Conservation (phyloP, 2,888 invertebrate species). For the Gerosis bhagava region DNA sequence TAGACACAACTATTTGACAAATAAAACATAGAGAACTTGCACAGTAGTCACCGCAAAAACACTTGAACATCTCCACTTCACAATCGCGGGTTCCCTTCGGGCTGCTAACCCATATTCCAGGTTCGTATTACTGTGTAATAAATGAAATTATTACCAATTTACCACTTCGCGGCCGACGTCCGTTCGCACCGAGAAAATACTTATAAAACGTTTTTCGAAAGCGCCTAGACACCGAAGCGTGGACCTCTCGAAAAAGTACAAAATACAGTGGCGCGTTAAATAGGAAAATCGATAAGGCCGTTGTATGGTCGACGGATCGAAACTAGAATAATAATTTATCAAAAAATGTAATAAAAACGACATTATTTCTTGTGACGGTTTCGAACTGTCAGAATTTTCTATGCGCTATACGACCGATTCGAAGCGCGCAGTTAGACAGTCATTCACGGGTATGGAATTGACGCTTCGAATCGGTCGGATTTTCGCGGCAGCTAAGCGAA, state of each 20-base stretch:
- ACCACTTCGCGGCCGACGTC: constrained; percentile 70
- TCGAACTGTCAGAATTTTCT: constrained; percentile 79
- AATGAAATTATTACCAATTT: constrained; percentile 80
- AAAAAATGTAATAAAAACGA: constrained; percentile 82
- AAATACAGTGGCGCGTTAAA: constrained; percentile 75
- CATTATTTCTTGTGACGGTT: constrained; percentile 78
- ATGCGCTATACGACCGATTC: constrained; percentile 45
- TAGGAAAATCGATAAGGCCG: constrained; percentile 79
- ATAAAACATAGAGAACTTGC: constrained; percentile 59
- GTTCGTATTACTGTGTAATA: constrained; percentile 74
- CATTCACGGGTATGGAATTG: constrained; percentile 7
- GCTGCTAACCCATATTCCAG: constrained; percentile 77
- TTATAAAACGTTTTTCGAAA: constrained; percentile 79
- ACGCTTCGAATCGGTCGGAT: constrained; percentile 56
- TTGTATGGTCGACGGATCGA: constrained; percentile 63
- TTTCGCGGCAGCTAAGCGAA: constrained; percentile 45
- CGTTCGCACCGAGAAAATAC: constrained; percentile 70
- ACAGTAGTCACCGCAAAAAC: constrained; percentile 49
- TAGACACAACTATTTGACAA: constrained; percentile 49
- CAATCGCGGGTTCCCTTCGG: constrained; percentile 54
- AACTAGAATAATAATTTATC: constrained; percentile 80
- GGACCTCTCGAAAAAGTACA: constrained; percentile 77
- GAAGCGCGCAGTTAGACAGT: constrained; percentile 10
- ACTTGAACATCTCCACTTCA: constrained; percentile 54
- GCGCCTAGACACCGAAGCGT: constrained; percentile 69